A percentile compares a stretch with the other conserved stretches of the same genome.
These are phyloP conservation scores for Drosophila yakuba DNA, from an alignment of 1,140 invertebrate genomes.

Conservation along the genomic window DNA sequence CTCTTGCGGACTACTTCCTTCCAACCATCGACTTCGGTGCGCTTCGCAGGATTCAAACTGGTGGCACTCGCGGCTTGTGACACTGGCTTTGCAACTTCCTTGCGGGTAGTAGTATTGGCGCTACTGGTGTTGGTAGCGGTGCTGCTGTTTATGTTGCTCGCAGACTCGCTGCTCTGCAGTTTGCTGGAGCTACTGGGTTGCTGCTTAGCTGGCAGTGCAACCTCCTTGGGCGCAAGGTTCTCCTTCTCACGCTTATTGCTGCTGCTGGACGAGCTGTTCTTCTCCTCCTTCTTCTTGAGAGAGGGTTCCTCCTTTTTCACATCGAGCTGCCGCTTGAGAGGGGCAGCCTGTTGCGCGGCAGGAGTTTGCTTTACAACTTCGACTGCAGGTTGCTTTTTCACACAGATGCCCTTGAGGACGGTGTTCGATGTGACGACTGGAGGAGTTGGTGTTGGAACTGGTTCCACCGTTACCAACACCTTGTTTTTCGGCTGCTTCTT, in stretches of 20 bases:
- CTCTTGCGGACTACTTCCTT: conserved; percentile 97
- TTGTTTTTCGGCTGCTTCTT: conserved; percentile 87
- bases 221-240: conserved; percentile 82
- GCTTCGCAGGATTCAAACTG: conserved; percentile 42
- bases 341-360: conserved; percentile 13
- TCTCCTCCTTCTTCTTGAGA: conserved; percentile 32
- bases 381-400: conserved; percentile 36
- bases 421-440: conserved; percentile 3
- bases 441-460: conserved; percentile 9
- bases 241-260: conserved; percentile 81
- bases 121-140: conserved; percentile 5
- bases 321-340: conserved; percentile 56
- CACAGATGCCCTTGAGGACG: conserved; percentile 36
- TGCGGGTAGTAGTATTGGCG: conserved; percentile 12
- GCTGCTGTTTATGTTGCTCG: conserved; percentile 46
- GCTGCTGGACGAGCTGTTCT: conserved; percentile 27
- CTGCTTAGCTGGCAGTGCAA: conserved; percentile 32
- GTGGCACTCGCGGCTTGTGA: conserved; percentile 11
- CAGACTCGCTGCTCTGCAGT: conserved; percentile 55
- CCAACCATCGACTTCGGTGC: conserved; percentile 95
- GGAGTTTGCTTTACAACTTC: conserved; percentile 35
- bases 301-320: conserved; percentile 52
- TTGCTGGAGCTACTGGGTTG: conserved; percentile 38
- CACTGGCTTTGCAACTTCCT: conserved; percentile 23
- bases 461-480: conserved; percentile 8